These are phyloP conservation scores for Haliclona indistincta DNA, from an alignment of 37 sponge, comb jelly and placozoan genomes.

Conservation along the genomic window DNA sequence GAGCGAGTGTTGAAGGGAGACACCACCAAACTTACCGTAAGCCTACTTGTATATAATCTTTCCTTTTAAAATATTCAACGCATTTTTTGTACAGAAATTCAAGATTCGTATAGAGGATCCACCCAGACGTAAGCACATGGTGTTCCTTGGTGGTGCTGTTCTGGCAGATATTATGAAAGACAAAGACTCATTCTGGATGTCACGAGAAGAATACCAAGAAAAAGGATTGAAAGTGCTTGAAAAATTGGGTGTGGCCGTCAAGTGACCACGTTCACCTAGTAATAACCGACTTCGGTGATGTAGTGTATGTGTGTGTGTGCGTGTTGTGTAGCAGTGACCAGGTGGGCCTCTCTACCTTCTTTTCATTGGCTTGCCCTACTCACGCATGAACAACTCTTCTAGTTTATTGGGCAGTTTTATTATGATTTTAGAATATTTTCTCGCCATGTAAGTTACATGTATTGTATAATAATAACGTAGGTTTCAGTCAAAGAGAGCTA, in stretches of 20 bases:
- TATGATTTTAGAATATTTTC: too few species aligned
- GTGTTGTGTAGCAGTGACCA: too few species aligned
- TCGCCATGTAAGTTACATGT: too few species aligned
- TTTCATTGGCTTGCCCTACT: too few species aligned
- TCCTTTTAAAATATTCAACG: not conserved
- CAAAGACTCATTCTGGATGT: constrained; percentile 97
- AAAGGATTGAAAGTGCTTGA: constrained; percentile 96
- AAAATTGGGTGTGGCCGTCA: constrained; percentile 90
- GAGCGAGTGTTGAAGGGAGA: constrained; percentile 96
- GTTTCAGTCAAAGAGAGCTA: too few species aligned
- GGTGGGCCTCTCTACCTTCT: too few species aligned
- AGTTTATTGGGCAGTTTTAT: too few species aligned
- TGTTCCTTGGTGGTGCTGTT: constrained; percentile 98
- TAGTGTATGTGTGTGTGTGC: too few species aligned
- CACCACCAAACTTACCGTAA: constrained; percentile 86
- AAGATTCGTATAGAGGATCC: constrained; percentile 99
- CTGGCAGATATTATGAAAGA: constrained; percentile 99
- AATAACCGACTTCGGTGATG: too few species aligned
- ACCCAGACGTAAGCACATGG: constrained; percentile 99
- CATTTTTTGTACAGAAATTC: constrained; percentile 82
- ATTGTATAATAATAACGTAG: too few species aligned
- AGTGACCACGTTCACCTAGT: too few species aligned
- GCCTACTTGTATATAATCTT: constrained; percentile 7
- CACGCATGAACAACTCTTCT: too few species aligned
- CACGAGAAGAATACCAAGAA: constrained; percentile 95